A percentile compares a stretch with the other conserved stretches of the same genome.
phyloP scores from a whole-genome alignment of 30 jellyfish, hydroid and myxozoan genomes.

The Hydractinia echinata region DNA sequence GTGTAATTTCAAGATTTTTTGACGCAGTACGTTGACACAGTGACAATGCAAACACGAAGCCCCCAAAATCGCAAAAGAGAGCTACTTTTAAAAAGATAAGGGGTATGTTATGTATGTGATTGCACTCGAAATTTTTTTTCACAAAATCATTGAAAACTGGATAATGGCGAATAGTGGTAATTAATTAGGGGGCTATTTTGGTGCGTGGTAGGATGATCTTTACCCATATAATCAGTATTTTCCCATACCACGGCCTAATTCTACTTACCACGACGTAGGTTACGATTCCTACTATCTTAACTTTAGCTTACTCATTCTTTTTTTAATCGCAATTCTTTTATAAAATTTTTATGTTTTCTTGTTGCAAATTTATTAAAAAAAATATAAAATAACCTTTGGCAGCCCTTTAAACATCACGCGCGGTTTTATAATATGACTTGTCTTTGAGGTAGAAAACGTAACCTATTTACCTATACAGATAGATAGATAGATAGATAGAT shows the following conservation, averaged over 20 bases:
- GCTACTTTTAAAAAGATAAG: background rate
- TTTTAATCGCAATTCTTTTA: too few relatives aligned
- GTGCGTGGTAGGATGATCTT: constrained; percentile 2
- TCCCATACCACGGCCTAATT: background rate
- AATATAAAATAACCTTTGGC: too few relatives aligned
- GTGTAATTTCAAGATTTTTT: background rate
- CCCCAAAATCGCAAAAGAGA: background rate
- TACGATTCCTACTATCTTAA: background rate
- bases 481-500: too few relatives aligned
- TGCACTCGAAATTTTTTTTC: background rate
- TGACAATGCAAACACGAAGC: background rate
- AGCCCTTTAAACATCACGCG: too few relatives aligned
- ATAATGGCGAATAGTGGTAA: background rate
- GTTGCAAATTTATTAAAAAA: too few relatives aligned
- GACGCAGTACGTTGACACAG: background rate
- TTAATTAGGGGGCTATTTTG: background rate
- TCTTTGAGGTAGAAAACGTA: too few relatives aligned
- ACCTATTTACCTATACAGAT: too few relatives aligned
- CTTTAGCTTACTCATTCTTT: background rate
- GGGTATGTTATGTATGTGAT: background rate
- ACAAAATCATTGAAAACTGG: background rate
- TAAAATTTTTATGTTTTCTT: too few relatives aligned
- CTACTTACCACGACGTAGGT: background rate
- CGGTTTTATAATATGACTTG: too few relatives aligned
- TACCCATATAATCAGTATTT: background rate